These are phyloP conservation scores for Charanyca ferruginea DNA, from an alignment of 2,888 invertebrate species.

Conservation along the genomic window DNA sequence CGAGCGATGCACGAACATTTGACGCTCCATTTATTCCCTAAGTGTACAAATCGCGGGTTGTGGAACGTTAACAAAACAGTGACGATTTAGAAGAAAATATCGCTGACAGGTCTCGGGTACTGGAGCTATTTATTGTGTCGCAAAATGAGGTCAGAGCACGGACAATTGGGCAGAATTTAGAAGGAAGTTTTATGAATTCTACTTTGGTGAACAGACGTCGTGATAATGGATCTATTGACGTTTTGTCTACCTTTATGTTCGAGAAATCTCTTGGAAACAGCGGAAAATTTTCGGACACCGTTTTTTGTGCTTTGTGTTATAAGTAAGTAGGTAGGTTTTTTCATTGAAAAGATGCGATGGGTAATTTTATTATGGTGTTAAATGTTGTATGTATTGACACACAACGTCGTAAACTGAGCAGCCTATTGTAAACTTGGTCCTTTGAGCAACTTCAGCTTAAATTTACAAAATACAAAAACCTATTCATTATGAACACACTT, in stretches of 20 bases:
- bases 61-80: conserved; percentile 54
- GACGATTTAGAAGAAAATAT: conserved; percentile 61
- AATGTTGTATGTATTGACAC: no score
- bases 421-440: neutral
- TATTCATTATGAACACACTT: conserved; percentile 12
- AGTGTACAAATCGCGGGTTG: conserved; percentile 50
- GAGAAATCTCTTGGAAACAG: conserved; percentile 28
- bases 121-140: conserved; percentile 50
- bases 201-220: conserved; percentile 35
- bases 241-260: conserved; percentile 55
- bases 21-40: conserved; percentile 53
- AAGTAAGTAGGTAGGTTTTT: no score
- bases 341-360: neutral
- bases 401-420: no score
- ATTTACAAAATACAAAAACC: conserved; percentile 16
- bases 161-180: conserved; percentile 56
- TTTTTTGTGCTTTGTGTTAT: conserved; percentile 18
- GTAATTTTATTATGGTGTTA: neutral
- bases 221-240: conserved; percentile 58
- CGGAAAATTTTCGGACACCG: conserved; percentile 10
- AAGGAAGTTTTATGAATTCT: conserved; percentile 53
- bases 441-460: neutral
- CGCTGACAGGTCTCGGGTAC: conserved; percentile 41
- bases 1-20: conserved; percentile 36
- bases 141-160: conserved; percentile 51